Base-by-base conservation (phyloP, 2,113 vertebrate species). In the Herpetotheres cachinnans region DNA sequence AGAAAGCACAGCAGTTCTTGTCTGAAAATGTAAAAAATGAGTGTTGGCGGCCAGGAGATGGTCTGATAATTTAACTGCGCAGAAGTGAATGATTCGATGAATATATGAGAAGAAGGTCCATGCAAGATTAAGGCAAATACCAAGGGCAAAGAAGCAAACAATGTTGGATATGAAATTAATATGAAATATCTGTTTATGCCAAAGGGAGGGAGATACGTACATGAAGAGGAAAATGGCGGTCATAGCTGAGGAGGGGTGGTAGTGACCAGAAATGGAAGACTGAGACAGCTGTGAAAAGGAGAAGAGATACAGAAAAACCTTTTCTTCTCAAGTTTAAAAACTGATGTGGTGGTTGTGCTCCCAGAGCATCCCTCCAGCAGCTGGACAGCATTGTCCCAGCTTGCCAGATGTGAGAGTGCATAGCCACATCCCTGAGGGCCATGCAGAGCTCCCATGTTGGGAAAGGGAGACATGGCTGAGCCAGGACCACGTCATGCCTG, bases 401-500 rank as follows among this genome's bases (percentile, higher is more conserved):
- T 61, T 82, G 59, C 55, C 26, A 52, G 36, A 32, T 0, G 0
- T 89, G 38, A 76, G 22, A 77, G 3, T 20, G 14, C 11, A 8
- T 25, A 80, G 40, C 6, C 24, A 34, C 34, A 56, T 89, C 15
- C 19, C 34, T 73, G 54, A 9, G 10, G 11, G 14, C 25, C 4
- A 0, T 56, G n/a, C 58, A 80, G 62, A 76, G 32, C 22, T 69
- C 29, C 16, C 3, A 1, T 21, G 32, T 54, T 2, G 1, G 62
- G 21, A 90, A 71, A 56, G 10, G 11, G 50, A 79, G 61, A 67
- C 22, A 34, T 25, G 26, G 3, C 14, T 54, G 30, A 85, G 21
- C 2, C 42, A 56, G 44, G 11, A 56, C n/a, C 40, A 67, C 1
- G 0, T 34, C 49, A 54, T 1, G 2, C 13, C 10, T 63, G 47